A percentile compares a stretch with the other conserved stretches of the same genome.
Conservation (phyloP, 2,888 invertebrate species). For the Magallana nippona region DNA sequence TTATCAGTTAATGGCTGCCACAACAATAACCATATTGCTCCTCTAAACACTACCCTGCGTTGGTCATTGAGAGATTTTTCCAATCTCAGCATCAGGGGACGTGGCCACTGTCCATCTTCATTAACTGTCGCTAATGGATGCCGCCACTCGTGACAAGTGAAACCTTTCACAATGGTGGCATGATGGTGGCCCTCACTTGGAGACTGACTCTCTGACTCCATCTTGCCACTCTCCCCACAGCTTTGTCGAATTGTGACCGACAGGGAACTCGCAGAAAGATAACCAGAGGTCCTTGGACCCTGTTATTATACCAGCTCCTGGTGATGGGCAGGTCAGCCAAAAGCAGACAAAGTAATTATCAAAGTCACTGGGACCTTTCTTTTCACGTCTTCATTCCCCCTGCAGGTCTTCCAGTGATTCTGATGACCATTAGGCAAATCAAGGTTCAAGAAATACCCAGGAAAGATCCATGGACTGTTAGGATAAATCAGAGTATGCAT, state of each 20-base stretch:
- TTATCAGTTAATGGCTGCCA: conserved; percentile 19
- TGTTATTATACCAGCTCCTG: conserved; percentile 8
- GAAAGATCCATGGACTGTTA: no score
- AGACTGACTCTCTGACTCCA: conserved; percentile 1
- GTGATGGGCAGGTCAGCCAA: neutral
- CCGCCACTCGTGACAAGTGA: conserved; percentile 23
- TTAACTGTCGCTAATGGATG: conserved; percentile 28
- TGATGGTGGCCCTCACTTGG: neutral
- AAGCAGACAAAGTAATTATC: neutral
- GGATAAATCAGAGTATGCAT: neutral
- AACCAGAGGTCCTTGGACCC: neutral
- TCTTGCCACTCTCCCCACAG: conserved; percentile 18
- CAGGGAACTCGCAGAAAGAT: neutral
- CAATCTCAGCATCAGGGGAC: conserved; percentile 19
- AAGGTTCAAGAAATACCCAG: no score
- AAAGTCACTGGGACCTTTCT: conserved; percentile 20
- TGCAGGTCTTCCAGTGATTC: neutral
- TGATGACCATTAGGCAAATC: neutral
- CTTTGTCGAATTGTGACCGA: conserved; percentile 1
- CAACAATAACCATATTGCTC: conserved; percentile 33
- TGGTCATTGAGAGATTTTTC: conserved; percentile 9
- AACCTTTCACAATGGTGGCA: neutral
- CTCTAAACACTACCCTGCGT: neutral
- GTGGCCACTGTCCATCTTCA: conserved; percentile 19
- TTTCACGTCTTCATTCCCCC: neutral